These are phyloP conservation scores for Dendrolimus kikuchii DNA, from an alignment of 1,140 invertebrate species.

Conservation along the genomic window DNA sequence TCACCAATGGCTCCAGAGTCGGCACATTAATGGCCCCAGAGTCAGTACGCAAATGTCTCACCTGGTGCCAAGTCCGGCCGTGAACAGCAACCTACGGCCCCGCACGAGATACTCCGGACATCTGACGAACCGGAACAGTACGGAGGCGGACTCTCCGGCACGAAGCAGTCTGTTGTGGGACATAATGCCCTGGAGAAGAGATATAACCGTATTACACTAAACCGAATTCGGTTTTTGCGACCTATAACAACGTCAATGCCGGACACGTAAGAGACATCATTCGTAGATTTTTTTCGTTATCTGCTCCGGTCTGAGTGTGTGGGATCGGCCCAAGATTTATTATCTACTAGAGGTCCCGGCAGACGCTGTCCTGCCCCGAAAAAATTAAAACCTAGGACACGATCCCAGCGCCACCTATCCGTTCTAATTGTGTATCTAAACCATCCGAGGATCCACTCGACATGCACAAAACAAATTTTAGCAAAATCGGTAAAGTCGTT, in stretches of 20 bases:
- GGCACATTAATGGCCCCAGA: background rate
- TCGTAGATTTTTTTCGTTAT: too few species aligned
- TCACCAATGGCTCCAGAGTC: too few species aligned
- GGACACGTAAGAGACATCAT: too few species aligned
- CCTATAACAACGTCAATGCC: too few species aligned
- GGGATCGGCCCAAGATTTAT: too few species aligned
- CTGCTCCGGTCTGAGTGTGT: too few species aligned
- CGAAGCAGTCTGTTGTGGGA: slow-evolving; percentile 49
- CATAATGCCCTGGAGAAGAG: slow-evolving; percentile 49
- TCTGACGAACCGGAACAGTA: slow-evolving; percentile 90
- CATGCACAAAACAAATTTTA: too few species aligned
- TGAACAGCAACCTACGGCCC: slow-evolving; percentile 88
- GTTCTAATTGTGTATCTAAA: too few species aligned
- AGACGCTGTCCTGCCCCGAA: background rate
- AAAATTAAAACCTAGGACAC: background rate
- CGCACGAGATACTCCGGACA: slow-evolving; percentile 94
- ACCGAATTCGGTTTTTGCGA: too few species aligned
- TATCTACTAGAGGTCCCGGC: too few species aligned
- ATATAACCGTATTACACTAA: background rate
- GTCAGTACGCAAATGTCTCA: slow-evolving; percentile 1
- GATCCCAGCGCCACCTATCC: background rate
- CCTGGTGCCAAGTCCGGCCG: slow-evolving; percentile 83
- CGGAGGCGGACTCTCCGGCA: slow-evolving; percentile 89
- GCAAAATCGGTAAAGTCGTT: too few species aligned
- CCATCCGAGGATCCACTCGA: too few species aligned